phyloP scores from a whole-genome alignment of 2,113 vertebrate species.

The Pipa parva region DNA sequence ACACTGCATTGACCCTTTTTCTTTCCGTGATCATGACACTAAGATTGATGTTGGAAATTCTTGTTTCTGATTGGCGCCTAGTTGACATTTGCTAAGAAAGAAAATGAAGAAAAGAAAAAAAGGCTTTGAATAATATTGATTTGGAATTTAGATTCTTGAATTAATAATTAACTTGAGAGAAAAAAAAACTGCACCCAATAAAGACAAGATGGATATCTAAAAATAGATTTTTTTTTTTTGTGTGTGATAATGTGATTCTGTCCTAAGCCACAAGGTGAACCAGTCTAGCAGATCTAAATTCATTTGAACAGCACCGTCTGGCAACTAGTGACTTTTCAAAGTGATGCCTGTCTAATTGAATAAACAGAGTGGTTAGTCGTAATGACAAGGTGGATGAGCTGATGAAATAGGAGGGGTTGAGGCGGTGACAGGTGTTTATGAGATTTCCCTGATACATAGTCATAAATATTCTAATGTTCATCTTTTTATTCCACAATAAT shows the following conservation, averaged over 20 bases:
- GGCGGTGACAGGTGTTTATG: slow-evolving; percentile 61
- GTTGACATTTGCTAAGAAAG: too few species aligned
- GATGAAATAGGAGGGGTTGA: slow-evolving; percentile 52
- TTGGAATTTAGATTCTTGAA: too few species aligned
- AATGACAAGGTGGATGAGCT: slow-evolving; percentile 57
- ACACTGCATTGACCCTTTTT: too few species aligned
- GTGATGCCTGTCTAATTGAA: slow-evolving; percentile 64
- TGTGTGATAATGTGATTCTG: slow-evolving; percentile 28
- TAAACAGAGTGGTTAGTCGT: slow-evolving; percentile 62
- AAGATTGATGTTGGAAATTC: too few species aligned
- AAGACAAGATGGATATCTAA: too few species aligned
- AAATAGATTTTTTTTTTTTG: too few species aligned
- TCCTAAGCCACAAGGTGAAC: slow-evolving; percentile 46
- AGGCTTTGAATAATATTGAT: too few species aligned
- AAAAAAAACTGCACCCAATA: too few species aligned
- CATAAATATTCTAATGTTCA: slow-evolving; percentile 72
- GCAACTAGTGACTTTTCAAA: slow-evolving; percentile 62
- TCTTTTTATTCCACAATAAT: slow-evolving; percentile 68
- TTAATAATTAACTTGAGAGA: too few species aligned
- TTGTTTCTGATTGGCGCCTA: too few species aligned
- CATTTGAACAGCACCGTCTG: slow-evolving; percentile 51
- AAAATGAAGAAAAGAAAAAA: too few species aligned
- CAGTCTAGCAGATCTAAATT: slow-evolving; percentile 50
- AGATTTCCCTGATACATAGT: slow-evolving; percentile 55
- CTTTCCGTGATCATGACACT: too few species aligned